These are phyloP conservation scores for Xenentodon cancila DNA, from an alignment of 2,797 vertebrate species.

Conservation along the genomic window DNA sequence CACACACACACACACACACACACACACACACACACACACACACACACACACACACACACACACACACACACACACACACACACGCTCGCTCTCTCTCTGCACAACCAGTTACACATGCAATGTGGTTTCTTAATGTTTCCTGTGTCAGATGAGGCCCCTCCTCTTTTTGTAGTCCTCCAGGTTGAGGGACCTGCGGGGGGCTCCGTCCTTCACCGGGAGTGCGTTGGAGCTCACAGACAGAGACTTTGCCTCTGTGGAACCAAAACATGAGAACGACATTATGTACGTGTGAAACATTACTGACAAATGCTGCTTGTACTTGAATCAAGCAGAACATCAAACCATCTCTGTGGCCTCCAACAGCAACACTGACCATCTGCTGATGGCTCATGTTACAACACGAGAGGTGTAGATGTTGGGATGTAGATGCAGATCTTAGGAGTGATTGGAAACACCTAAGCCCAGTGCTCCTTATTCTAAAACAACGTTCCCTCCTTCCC, in stretches of 20 bases:
- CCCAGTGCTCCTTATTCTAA: no score
- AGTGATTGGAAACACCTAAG: no score
- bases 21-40: not conserved
- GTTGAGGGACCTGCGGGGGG: constrained; percentile 95
- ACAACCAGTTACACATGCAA: constrained; percentile 83
- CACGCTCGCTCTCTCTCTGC: constrained; percentile 13
- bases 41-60: not conserved
- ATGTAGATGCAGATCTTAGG: no score
- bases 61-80: not conserved
- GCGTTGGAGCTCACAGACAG: constrained; percentile 96
- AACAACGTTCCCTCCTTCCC: no score
- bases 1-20: not conserved
- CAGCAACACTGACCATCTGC: no score
- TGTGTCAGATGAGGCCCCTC: constrained; percentile 94
- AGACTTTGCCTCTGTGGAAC: constrained; percentile 91
- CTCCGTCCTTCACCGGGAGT: constrained; percentile 96
- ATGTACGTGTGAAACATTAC: no score
- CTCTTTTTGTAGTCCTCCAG: constrained; percentile 99
- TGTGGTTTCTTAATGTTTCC: constrained; percentile 65
- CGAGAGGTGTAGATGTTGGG: no score
- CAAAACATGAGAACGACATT: no score
- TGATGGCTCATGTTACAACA: no score
- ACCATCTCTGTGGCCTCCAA: no score
- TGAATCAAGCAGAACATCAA: no score
- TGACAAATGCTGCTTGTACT: no score